These are phyloP conservation scores for Clistopyga incitator DNA, from an alignment of 2,888 invertebrate species.

Conservation along the genomic window DNA sequence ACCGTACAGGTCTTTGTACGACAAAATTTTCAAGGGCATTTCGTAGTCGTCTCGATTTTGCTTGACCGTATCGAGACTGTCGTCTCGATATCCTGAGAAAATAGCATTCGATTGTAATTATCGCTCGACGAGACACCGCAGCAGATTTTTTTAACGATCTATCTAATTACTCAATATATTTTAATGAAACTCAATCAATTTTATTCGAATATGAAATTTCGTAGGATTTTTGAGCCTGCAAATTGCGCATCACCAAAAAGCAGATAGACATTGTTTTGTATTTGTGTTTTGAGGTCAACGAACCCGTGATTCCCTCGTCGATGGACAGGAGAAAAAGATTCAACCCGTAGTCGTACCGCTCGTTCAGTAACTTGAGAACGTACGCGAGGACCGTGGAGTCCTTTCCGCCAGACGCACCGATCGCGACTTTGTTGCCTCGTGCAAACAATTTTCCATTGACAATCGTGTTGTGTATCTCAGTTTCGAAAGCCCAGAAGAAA, in stretches of 20 bases:
- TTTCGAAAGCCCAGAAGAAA: conserved; percentile 97
- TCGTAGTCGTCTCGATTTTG: conserved; percentile 97
- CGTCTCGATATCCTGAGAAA: conserved; percentile 92
- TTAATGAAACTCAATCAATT: no score
- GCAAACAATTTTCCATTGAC: conserved; percentile 92
- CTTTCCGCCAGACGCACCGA: conserved; percentile 97
- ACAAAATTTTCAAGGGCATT: conserved; percentile 96
- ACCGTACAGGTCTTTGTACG: conserved; percentile 98
- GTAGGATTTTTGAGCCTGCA: no score
- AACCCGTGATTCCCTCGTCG: conserved; percentile 98
- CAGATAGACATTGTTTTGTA: neutral
- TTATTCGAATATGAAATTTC: no score
- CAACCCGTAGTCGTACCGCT: conserved; percentile 95
- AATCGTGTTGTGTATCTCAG: conserved; percentile 97
- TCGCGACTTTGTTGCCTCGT: conserved; percentile 93
- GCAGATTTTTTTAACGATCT: neutral
- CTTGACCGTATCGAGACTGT: conserved; percentile 98
- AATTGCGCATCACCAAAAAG: no score
- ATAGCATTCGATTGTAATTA: neutral
- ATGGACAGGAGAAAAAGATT: conserved; percentile 96
- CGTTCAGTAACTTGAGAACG: conserved; percentile 95
- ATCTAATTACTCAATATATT: no score
- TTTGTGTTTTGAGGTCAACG: neutral
- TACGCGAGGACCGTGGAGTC: conserved; percentile 99
- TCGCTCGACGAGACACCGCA: neutral